Evolutionary conservation across 2,797 vertebrate species (phyloP), one percentile per base, ranked within the genome.

Genomic region (Rhadinocentrus ornatus): DNA sequence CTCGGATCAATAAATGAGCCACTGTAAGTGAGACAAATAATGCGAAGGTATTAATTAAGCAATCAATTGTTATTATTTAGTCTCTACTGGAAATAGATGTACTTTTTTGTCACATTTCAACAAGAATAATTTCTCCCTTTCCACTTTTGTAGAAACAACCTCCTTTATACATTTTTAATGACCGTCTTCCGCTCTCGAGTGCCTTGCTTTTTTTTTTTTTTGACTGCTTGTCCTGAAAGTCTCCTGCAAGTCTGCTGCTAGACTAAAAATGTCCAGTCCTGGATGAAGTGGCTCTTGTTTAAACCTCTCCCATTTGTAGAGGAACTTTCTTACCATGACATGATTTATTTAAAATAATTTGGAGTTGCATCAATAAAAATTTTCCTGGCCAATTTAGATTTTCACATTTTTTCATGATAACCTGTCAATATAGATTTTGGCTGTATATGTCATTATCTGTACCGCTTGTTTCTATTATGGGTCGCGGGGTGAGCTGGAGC

Each of bases 1-100:
- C 64, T 63, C 22, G 26, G 22, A 26, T 52, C 48, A 69, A 52
- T 16, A 44, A 50, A 66, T 22, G 5, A 18, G 18, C n/a, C 37
- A 52, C 12, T 41, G n/a, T 37, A 58, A 64, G 22, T 58, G 50
- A 15, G 13, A 46, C 34, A 69, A 27, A 4, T 46, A 58, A 41
- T 35, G 50, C 39, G 22, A 50, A 13, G 7, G 35, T n/a, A 55
- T 16, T 32, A 48, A 29, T 41, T 69, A 24, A 11, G 22, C 22
- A 29, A 58, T 29, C 31, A 46, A 46, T 48, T 32, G 27, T 31
- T 39, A 10, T 66, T 58, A 27, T n/a, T 4, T 24, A 20, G 18
- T 32, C 6, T 50, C 22, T 50, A 4, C 22, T 41, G 34, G 13
- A 62, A 66, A 55, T 54, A 12, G 18, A 5, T 20, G 2, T 35